These are phyloP conservation scores for Crioceris asparagi DNA, from an alignment of 2,888 invertebrate species.

Conservation along the genomic window DNA sequence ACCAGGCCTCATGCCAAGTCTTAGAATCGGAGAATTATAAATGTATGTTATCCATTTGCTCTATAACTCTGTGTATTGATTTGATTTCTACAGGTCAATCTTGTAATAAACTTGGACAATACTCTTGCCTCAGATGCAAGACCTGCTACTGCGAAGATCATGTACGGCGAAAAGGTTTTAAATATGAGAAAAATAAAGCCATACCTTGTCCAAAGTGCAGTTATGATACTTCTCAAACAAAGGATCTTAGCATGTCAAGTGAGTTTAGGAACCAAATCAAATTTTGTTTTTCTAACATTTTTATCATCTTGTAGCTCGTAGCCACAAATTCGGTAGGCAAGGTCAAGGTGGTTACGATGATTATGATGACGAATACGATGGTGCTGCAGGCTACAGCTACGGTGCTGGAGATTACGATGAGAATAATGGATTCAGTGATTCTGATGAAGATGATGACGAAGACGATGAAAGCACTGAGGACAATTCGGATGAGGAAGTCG, in stretches of 20 bases:
- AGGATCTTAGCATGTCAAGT: constrained; percentile 94
- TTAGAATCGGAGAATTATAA: constrained; percentile 91
- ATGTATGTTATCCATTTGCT: constrained; percentile 46
- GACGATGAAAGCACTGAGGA: constrained; percentile 22
- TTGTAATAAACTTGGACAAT: constrained; percentile 89
- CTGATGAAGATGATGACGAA: constrained; percentile 36
- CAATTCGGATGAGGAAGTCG: not conserved
- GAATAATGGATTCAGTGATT: constrained; percentile 21
- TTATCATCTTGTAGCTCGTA: constrained; percentile 49
- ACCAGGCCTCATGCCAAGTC: constrained; percentile 94
- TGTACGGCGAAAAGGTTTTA: constrained; percentile 82
- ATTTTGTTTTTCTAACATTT: not conserved
- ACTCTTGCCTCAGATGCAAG: constrained; percentile 91
- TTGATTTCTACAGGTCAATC: constrained; percentile 59
- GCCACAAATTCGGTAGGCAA: constrained; percentile 83
- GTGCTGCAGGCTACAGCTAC: constrained; percentile 35
- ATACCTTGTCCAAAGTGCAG: constrained; percentile 92
- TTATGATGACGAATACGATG: constrained; percentile 39
- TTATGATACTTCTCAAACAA: constrained; percentile 85
- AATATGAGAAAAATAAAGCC: constrained; percentile 71
- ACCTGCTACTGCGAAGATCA: constrained; percentile 96
- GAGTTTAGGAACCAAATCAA: constrained; percentile 32
- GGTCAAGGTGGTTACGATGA: constrained; percentile 54
- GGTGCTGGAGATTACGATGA: constrained; percentile 42
- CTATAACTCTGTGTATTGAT: not conserved